Evolutionary conservation across 2,888 invertebrate genomes (phyloP).

Genomic region (Tanaodytes sp.): DNA sequence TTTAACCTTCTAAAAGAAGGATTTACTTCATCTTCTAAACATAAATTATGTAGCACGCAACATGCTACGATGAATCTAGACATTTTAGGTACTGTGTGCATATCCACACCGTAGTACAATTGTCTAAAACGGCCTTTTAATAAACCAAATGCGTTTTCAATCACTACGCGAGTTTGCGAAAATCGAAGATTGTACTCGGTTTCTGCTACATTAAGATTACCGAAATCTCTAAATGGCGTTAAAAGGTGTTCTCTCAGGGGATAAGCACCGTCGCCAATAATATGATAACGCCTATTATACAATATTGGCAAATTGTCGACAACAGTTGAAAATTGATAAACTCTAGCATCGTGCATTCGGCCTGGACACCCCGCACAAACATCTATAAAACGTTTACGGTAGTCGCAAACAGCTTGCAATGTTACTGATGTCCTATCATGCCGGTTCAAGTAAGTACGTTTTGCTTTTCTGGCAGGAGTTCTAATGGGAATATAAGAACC

Average conservation of each 20-base stretch:
- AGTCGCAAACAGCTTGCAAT: too few species aligned
- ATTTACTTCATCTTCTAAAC: too few species aligned
- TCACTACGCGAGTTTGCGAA: not conserved
- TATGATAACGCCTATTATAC: constrained; percentile 1
- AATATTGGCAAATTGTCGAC: too few species aligned
- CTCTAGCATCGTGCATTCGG: constrained; percentile 18
- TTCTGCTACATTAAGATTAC: not conserved
- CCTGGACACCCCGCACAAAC: constrained; percentile 15
- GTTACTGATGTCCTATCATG: too few species aligned
- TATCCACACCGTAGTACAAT: not conserved
- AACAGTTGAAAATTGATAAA: constrained; percentile 8
- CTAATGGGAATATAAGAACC: too few species aligned
- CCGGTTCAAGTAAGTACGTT: too few species aligned
- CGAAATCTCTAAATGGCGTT: not conserved
- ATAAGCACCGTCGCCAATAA: constrained; percentile 14
- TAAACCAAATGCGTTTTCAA: constrained; percentile 10
- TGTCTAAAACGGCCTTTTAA: constrained; percentile 4
- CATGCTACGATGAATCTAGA: constrained; percentile 1
- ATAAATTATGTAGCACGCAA: too few species aligned
- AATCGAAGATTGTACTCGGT: not conserved
- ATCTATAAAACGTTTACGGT: too few species aligned
- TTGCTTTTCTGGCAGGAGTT: too few species aligned
- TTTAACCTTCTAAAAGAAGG: too few species aligned
- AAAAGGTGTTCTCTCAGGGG: not conserved
- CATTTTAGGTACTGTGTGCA: not conserved